Base-by-base conservation (phyloP, 1,140 invertebrate species). In the Brachionus rubens region DNA sequence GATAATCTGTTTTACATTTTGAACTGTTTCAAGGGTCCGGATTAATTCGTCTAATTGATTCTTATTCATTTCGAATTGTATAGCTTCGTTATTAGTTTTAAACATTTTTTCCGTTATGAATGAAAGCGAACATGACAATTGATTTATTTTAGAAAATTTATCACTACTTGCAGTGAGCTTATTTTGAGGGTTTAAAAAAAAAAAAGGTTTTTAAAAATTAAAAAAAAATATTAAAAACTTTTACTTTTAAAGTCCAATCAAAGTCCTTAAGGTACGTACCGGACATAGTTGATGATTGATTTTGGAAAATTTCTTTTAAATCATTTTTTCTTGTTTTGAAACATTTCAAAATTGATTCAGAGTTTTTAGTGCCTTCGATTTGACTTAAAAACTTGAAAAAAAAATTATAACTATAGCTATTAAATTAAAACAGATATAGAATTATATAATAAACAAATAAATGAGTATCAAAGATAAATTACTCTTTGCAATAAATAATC, bases 11-110 rank as follows among this genome's bases (percentile, higher is more conserved):
- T 21, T 16, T 10, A 65, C 59, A 65, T 65, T 65, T 65, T 65
- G 16, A 43, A 65, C 24, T 43, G 19, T 65, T 41, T 65, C 59
- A 9, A 65, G 41, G 43, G 59, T 65, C 21, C 26, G 40, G 12
- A 65, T 65, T 36, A 65, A 65, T 43, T 65, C 24, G 33, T 65
- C 59, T 46, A 65, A 26, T 43, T 65, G 36, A 24, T 65, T 14
- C 43, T 43, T 65, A n/a, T 65, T 24, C 24, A 65, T n/a, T 43
- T 65, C 59, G 1, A 41, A 21, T 21, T 24, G 9, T 24, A 41
- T 24, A 30, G 41, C 41, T 19, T 65, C 21, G 6, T 65, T 12
- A 21, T 10, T 65, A 0, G 33, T 43, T 36, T 36, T 36, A 36
- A 36, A 9, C 33, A 43, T 21, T 28, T 43, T 65, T 6, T 65